Conservation (phyloP, 2,888 invertebrate species). For the Ormyrus rosae region DNA sequence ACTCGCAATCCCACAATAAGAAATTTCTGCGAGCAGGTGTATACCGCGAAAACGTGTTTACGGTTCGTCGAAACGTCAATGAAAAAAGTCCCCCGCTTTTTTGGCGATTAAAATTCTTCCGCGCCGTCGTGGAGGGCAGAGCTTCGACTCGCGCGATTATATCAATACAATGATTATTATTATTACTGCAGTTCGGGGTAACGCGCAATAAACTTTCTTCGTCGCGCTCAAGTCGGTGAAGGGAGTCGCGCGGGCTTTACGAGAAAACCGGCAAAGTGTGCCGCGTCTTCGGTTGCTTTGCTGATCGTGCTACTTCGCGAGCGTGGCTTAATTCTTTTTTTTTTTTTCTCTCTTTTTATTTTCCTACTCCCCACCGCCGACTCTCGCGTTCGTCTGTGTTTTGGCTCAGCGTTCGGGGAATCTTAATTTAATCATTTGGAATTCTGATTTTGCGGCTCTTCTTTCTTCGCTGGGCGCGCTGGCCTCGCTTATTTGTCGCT, state of each 20-base stretch:
- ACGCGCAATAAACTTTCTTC: constrained; percentile 38
- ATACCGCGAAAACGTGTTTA: constrained; percentile 7
- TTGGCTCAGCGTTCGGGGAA: constrained; percentile 52
- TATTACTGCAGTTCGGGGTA: not conserved
- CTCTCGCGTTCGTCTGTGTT: not conserved
- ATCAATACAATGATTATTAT: constrained; percentile 10
- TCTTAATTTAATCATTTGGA: constrained; percentile 50
- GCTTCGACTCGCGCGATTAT: constrained; percentile 1
- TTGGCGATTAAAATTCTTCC: not conserved
- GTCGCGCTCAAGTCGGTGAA: not conserved
- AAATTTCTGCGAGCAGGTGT: no score
- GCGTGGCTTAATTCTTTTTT: not conserved
- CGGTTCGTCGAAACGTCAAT: not conserved
- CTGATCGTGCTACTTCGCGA: constrained; percentile 38
- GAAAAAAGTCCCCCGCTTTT: constrained; percentile 2
- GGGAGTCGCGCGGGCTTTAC: not conserved
- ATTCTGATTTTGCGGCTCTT: constrained; percentile 8
- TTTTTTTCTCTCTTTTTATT: not conserved
- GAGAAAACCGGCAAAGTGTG: constrained; percentile 11
- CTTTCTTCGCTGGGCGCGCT: not conserved
- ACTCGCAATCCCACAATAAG: no score
- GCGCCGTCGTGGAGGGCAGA: no score
- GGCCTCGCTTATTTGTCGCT: no score
- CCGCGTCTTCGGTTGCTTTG: constrained; percentile 5
- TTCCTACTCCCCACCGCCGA: not conserved